Conservation (phyloP, 2,113 vertebrate genomes). For the Proterorhinus semilunaris region DNA sequence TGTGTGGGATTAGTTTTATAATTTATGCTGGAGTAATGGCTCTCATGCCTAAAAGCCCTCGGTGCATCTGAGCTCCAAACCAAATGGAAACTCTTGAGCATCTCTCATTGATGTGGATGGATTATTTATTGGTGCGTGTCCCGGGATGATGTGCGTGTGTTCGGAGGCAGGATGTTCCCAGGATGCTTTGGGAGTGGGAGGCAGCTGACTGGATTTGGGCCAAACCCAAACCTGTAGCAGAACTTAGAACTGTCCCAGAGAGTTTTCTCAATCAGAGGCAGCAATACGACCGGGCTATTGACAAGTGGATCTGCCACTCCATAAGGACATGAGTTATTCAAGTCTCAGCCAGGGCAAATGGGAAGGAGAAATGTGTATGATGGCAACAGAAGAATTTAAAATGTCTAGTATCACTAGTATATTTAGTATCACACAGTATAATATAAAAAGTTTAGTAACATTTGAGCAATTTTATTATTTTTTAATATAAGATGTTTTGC, state of each 20-base stretch:
- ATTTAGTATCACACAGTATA: too few species aligned
- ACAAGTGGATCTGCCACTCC: constrained; percentile 63
- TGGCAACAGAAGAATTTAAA: too few species aligned
- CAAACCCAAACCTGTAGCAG: constrained; percentile 67
- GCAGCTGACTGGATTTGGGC: constrained; percentile 64
- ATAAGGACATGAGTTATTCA: constrained; percentile 50
- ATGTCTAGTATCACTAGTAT: too few species aligned
- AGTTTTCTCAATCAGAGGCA: constrained; percentile 10
- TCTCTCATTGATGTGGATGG: constrained; percentile 37
- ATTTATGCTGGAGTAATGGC: neutral
- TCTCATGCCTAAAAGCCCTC: neutral
- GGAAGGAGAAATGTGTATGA: constrained; percentile 33
- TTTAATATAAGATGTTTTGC: too few species aligned
- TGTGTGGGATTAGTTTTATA: neutral
- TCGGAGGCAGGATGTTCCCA: constrained; percentile 80
- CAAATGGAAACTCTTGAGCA: constrained; percentile 40
- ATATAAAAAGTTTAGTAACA: too few species aligned
- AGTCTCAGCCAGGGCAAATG: constrained; percentile 32
- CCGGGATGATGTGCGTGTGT: constrained; percentile 52
- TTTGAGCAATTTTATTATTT: too few species aligned
- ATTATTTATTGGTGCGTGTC: neutral
- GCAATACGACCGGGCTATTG: neutral
- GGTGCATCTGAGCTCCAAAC: constrained; percentile 23
- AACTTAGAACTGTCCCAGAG: constrained; percentile 37
- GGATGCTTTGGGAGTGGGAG: constrained; percentile 80